Base-by-base conservation (phyloP, 2,888 invertebrate genomes). In the Caenorhabditis sinica region DNA sequence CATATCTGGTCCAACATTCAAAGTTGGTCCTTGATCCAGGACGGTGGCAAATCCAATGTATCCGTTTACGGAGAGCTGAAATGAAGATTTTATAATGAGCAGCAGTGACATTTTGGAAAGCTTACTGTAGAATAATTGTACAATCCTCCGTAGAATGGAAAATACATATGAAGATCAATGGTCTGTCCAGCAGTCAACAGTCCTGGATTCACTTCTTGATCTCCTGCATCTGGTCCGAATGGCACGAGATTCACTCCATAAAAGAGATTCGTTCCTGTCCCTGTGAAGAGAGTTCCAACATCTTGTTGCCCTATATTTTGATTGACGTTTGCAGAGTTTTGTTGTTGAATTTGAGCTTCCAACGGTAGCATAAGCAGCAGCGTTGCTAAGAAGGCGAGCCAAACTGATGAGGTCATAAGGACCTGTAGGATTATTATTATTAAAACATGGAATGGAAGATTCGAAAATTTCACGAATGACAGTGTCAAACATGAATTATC, bases 21-120 rank as follows among this genome's bases (percentile, higher is more conserved):
- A 90, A 15, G 92, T 92, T n/a, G 92, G 92, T 20, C 92, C 92
- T 71, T 92, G 92, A 69, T 92, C 92, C 8, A 92, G 86, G 2
- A 92, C 92, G 9, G 92, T 92, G 9, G 92, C 92, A 66, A 92
- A 92, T 20, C 89, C 90, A 75, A 92, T 87, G 80, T 91, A 92
- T 9, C 92, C 92, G 72, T 92, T 92, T 1, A 92, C 92, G 20
- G 92, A 92, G 61, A 92, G 89, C 91, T 92, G 71, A n/a, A 73
- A n/a, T n/a, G n/a, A n/a, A n/a, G n/a, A n/a, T n/a, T n/a, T n/a
- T n/a, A n/a, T n/a, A n/a, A n/a, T n/a, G n/a, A n/a, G n/a, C n/a
- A n/a, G n/a, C n/a, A n/a, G n/a, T n/a, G n/a, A n/a, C n/a, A n/a
- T n/a, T n/a, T n/a, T n/a, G 33, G 25, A 20, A 30, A n/a, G 20